Conservation (phyloP, 2,113 vertebrate species). For the Dasyornis broadbenti region DNA sequence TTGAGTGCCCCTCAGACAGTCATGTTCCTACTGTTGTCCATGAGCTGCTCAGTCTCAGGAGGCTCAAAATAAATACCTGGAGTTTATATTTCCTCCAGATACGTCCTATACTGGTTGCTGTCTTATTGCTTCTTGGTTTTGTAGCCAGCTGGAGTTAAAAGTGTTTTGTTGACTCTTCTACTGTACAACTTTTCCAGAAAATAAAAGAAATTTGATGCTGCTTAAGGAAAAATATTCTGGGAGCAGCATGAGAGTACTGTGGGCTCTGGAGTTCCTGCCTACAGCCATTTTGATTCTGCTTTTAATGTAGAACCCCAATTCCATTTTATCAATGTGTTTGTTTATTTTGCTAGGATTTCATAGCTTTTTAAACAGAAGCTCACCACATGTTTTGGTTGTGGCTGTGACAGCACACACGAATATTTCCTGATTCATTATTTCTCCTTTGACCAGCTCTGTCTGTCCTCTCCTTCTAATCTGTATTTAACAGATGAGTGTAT, state of each 20-base stretch:
- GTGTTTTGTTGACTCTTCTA: not conserved
- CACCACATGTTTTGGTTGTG: not conserved
- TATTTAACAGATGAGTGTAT: slow-evolving; percentile 25
- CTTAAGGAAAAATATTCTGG: not conserved
- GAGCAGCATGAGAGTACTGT: not conserved
- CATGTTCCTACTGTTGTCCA: not conserved
- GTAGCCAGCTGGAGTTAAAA: not conserved
- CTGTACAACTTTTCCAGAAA: not conserved
- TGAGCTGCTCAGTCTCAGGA: not conserved
- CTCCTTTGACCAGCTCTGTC: not conserved
- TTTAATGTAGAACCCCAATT: not conserved
- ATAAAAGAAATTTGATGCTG: not conserved
- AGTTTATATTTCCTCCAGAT: not conserved
- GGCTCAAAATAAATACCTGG: not conserved
- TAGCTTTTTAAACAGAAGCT: not conserved
- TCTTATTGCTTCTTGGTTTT: not conserved
- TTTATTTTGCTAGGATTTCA: slow-evolving; percentile 12
- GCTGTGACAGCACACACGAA: not conserved
- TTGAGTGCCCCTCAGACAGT: accelerated
- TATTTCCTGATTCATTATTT: not conserved
- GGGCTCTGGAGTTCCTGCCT: not conserved
- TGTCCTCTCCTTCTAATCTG: not conserved
- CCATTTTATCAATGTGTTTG: not conserved
- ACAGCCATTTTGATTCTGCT: not conserved
- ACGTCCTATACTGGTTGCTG: not conserved